Evolutionary conservation across 2,113 vertebrate species (phyloP), one percentile per base, ranked within the genome.

Genomic region (Rallus limicola): DNA sequence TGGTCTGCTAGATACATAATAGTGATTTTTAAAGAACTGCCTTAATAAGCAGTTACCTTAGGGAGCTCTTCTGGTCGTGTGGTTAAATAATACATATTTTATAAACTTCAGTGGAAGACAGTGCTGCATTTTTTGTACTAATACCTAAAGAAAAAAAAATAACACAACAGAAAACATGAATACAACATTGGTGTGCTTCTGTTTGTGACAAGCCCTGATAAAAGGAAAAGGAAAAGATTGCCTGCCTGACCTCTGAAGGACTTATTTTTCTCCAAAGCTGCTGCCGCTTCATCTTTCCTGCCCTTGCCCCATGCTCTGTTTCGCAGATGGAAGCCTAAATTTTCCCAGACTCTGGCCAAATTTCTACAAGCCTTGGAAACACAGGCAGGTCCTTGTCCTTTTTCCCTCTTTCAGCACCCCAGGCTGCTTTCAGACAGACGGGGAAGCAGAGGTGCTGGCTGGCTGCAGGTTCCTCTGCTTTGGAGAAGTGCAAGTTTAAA

Each of bases 11-110:
- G 81, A 87, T 90, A 82, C 79, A 69, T 95, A 93, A 95, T 79
- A 92, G 68, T 92, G 93, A 91, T 95, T 97, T 95, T 93, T 95
- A 94, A 96, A 94, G 88, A 86, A 86, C 70, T 95, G 68, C 80
- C 82, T 96, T 94, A 94, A 93, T 95, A 95, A 97, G 75, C 0
- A 0, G 48, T 82, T 95, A 69, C 91, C 91, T 93, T 75, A 88
- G 95, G 95, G 96, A 96, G 33, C 80, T 88, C 63, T 92, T 93
- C 81, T 85, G 69, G 69, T 89, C 5, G 5, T 84, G 74, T 93
- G 88, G 78, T 93, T 85, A 93, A 95, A 92, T 92, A 91, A 94
- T 93, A 67, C 90, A 75, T 95, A 80, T 88, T 93, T 93, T 96
- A 86, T 95, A 78, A 92, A 89, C 75, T 91, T 83, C 77, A 72